Conservation (phyloP, 2,113 vertebrate species). For the Phrynosoma platyrhinos region DNA sequence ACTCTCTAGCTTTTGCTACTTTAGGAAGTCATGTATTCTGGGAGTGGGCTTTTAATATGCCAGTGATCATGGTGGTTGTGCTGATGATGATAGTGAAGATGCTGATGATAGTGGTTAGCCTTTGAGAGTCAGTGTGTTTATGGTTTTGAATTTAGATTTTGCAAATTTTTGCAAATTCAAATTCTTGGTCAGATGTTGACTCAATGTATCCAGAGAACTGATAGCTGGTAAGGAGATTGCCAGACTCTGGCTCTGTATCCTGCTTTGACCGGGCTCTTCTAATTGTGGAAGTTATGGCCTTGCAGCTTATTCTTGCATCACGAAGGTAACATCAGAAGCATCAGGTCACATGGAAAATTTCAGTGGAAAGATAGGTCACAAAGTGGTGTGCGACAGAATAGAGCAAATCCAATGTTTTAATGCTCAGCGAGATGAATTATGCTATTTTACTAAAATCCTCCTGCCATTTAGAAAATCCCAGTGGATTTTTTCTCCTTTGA, state of each 20-base stretch:
- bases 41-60: neutral
- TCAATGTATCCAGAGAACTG: neutral
- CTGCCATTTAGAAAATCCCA: slow-evolving; percentile 49
- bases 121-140: neutral
- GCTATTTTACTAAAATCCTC: slow-evolving; percentile 56
- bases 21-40: neutral
- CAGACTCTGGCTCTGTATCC: neutral
- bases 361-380: slow-evolving; percentile 43
- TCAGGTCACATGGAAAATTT: neutral
- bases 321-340: neutral
- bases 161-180: neutral
- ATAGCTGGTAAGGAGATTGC: neutral
- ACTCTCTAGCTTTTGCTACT: neutral
- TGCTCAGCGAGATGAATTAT: slow-evolving; percentile 61
- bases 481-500: slow-evolving; percentile 53
- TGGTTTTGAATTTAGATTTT: neutral
- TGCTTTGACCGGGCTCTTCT: neutral
- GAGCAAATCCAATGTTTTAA: slow-evolving; percentile 70
- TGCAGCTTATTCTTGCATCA: neutral
- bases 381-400: slow-evolving; percentile 45
- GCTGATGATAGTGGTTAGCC: neutral
- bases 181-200: neutral
- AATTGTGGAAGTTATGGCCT: neutral
- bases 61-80: neutral
- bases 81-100: no score